phyloP scores from a whole-genome alignment of 2,888 invertebrate species.

The Rhopalosiphum nymphaeae region DNA sequence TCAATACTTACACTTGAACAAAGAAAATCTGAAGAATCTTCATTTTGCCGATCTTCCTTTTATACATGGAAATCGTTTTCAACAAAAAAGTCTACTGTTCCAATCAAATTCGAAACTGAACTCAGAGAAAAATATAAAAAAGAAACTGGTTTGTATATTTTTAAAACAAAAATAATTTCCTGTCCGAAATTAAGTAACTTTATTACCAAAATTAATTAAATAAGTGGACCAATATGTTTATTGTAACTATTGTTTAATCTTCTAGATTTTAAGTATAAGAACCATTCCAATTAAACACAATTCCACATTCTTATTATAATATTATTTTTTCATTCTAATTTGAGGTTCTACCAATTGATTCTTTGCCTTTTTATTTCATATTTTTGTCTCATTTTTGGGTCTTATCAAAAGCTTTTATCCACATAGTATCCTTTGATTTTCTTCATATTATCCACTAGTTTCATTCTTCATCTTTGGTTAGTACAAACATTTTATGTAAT shows the following conservation, averaged over 20 bases:
- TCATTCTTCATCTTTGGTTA: too few species aligned
- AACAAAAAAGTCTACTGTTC: not conserved
- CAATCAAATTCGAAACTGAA: not conserved
- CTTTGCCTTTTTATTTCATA: too few species aligned
- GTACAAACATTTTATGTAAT: too few species aligned
- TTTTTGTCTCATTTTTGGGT: too few species aligned
- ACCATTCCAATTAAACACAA: not conserved
- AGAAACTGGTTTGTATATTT: conserved; percentile 10
- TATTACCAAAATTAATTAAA: not conserved
- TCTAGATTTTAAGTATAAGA: not conserved
- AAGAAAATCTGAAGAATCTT: too few species aligned
- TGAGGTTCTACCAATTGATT: not conserved
- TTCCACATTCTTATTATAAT: not conserved
- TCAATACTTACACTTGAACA: not conserved
- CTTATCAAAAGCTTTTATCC: too few species aligned
- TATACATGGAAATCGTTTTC: not conserved
- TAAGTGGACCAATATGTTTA: not conserved
- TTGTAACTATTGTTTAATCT: not conserved
- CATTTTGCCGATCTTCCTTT: not conserved
- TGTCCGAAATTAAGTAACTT: not conserved
- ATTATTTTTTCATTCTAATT: not conserved
- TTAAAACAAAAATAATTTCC: not conserved
- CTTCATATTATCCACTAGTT: too few species aligned
- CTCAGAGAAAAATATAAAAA: not conserved
- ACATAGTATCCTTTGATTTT: too few species aligned